These are phyloP conservation scores for Syngnathoides biaculeatus DNA, from an alignment of 2,113 vertebrate species.

Conservation along the genomic window DNA sequence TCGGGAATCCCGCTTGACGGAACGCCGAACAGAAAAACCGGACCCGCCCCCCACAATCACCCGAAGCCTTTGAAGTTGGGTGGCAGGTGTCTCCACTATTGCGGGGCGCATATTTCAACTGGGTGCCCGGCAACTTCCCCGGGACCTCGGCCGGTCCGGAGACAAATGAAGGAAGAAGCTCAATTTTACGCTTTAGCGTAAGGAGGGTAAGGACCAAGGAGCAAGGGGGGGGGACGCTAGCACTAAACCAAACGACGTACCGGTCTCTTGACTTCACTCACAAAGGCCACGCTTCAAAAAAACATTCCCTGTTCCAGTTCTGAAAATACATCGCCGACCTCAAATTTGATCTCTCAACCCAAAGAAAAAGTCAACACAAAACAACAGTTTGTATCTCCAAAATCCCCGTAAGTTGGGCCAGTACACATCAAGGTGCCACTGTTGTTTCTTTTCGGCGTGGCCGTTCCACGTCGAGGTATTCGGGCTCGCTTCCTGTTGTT, in stretches of 20 bases:
- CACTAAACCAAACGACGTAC: no score
- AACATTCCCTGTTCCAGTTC: no score
- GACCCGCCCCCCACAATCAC: constrained; percentile 42
- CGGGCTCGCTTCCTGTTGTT: constrained; percentile 42
- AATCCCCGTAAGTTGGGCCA: not conserved
- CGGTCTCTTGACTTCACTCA: no score
- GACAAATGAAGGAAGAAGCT: not conserved
- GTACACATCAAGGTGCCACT: not conserved
- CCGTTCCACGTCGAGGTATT: constrained; percentile 37
- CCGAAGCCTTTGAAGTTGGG: constrained; percentile 61
- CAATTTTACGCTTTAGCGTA: no score
- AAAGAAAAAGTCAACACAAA: not conserved
- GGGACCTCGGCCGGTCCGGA: constrained; percentile 4
- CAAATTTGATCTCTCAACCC: no score
- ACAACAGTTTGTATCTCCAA: not conserved
- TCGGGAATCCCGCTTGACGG: constrained; percentile 63
- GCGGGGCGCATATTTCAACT: constrained; percentile 45
- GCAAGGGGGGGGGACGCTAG: no score
- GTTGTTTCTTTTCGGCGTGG: constrained; percentile 11
- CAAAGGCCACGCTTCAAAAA: no score
- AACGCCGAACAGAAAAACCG: constrained; percentile 59
- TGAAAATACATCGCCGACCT: no score
- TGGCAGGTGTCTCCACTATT: constrained; percentile 31
- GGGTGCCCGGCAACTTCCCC: constrained; percentile 57
- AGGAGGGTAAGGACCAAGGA: no score